Conservation (phyloP, 2,113 vertebrate species). For the Mesocricetus auratus region DNA sequence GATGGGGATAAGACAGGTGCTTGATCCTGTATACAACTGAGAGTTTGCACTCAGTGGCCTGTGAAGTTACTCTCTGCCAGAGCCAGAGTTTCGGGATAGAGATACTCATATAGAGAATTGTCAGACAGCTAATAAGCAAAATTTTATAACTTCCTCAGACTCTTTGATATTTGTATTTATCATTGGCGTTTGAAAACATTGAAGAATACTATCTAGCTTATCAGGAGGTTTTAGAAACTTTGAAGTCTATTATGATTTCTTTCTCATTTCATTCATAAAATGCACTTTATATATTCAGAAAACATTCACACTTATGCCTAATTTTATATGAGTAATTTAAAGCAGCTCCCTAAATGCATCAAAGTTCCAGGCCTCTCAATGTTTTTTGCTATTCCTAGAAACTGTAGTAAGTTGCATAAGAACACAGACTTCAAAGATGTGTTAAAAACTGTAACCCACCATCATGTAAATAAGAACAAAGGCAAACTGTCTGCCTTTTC, state of each 20-base stretch:
- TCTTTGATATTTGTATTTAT: neutral
- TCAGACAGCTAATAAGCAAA: neutral
- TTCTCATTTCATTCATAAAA: neutral
- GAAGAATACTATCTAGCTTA: neutral
- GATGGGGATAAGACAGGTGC: neutral
- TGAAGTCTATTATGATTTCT: neutral
- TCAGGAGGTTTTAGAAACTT: neutral
- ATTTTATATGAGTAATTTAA: neutral
- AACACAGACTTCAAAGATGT: neutral
- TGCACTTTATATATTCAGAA: neutral
- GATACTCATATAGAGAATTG: neutral
- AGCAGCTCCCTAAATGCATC: neutral
- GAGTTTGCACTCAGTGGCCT: neutral
- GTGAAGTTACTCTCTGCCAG: conserved; percentile 32
- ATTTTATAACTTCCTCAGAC: neutral
- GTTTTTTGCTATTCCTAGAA: too few relatives aligned
- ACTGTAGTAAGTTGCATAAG: neutral
- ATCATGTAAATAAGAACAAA: neutral
- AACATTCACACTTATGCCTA: neutral
- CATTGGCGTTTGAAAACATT: neutral
- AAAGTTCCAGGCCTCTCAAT: neutral
- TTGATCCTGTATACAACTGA: neutral
- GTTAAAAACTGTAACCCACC: neutral
- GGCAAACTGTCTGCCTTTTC: neutral
- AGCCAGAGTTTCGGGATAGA: neutral